phyloP scores from a whole-genome alignment of 2,797 vertebrate genomes.

The Acanthurus leucopareius region DNA sequence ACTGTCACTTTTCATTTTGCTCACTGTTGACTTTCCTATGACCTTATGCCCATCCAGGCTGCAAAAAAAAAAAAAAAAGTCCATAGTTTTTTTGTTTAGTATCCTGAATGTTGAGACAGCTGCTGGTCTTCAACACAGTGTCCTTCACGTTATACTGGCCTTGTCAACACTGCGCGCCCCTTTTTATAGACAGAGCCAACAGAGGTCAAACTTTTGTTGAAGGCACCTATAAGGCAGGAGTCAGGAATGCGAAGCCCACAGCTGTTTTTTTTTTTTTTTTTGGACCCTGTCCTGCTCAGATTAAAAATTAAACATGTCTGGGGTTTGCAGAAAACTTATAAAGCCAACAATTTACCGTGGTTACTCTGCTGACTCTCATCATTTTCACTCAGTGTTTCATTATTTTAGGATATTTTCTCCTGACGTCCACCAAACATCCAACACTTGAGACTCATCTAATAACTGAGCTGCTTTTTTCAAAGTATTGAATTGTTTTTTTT shows the following conservation, averaged over 20 bases:
- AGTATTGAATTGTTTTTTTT: too few species aligned
- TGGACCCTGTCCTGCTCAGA: constrained; percentile 16
- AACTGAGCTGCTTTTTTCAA: too few species aligned
- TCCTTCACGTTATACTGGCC: constrained; percentile 59
- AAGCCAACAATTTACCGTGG: too few species aligned
- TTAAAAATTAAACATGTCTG: background rate
- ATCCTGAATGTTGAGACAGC: constrained; percentile 83
- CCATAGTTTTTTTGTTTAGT: constrained; percentile 49
- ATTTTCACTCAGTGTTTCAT: too few species aligned
- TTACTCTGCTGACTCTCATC: too few species aligned
- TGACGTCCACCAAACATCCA: too few species aligned
- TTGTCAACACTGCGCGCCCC: constrained; percentile 67
- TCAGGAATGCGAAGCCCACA: constrained; percentile 69
- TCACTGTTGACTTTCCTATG: constrained; percentile 55
- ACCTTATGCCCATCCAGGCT: constrained; percentile 35
- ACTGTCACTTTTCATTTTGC: constrained; percentile 54
- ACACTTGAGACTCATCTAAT: too few species aligned
- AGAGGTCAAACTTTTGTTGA: constrained; percentile 69
- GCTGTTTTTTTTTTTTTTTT: constrained; percentile 55
- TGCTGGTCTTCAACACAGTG: constrained; percentile 68
- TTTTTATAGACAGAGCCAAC: constrained; percentile 65
- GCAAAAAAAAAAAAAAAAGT: constrained; percentile 22
- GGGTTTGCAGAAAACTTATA: too few species aligned
- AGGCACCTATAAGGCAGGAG: constrained; percentile 51
- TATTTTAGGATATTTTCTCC: too few species aligned